Evolutionary conservation across 2,888 invertebrate species (phyloP).

Genomic region (Sipha maydis): DNA sequence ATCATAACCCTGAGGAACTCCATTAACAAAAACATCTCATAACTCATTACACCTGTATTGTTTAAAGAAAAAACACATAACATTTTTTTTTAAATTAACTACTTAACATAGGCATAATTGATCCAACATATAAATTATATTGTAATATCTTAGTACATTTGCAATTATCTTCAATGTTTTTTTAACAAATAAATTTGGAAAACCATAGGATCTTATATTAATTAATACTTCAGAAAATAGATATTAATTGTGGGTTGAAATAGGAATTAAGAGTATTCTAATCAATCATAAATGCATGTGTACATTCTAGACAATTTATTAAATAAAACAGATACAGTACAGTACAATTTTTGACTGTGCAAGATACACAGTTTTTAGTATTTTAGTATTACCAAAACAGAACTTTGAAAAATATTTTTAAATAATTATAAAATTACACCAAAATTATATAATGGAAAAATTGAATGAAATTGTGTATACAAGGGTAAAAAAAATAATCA

Average conservation of each 20-base stretch:
- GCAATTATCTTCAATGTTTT: not conserved
- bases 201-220: not conserved
- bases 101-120: not conserved
- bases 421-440: slow-evolving; percentile 42
- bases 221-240: not conserved
- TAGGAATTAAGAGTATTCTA: slow-evolving; percentile 22
- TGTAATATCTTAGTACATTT: not conserved
- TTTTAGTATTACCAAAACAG: slow-evolving; percentile 31
- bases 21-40: not conserved
- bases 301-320: slow-evolving; percentile 61
- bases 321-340: slow-evolving; percentile 59
- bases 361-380: slow-evolving; percentile 29
- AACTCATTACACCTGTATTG: not conserved
- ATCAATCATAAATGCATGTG: slow-evolving; percentile 46
- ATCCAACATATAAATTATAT: not conserved
- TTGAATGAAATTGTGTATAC: slow-evolving; percentile 41
- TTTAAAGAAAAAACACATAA: not conserved
- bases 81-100: not conserved
- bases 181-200: not conserved
- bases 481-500: slow-evolving; percentile 55
- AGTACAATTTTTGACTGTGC: slow-evolving; percentile 34
- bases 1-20: not conserved
- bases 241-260: not conserved
- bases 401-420: slow-evolving; percentile 26
- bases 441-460: slow-evolving; percentile 10